Conservation (phyloP, 2,113 vertebrate genomes). For the Otocyon megalotis region DNA sequence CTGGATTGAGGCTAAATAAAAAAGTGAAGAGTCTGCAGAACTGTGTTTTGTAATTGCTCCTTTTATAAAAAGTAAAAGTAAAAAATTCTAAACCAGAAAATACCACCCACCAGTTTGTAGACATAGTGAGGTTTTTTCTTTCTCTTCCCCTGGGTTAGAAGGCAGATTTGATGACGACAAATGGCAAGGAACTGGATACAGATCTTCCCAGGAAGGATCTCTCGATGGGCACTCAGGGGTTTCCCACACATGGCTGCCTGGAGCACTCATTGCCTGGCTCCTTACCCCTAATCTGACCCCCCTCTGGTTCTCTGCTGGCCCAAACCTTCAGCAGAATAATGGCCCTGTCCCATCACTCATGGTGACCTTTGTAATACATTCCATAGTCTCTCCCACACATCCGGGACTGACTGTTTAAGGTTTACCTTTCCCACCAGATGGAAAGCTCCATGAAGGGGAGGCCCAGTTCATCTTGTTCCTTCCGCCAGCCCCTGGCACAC, state of each 20-base stretch:
- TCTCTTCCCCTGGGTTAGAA: background rate
- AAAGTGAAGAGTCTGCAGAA: background rate
- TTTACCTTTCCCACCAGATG: background rate
- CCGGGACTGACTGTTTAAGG: background rate
- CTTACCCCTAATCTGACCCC: background rate
- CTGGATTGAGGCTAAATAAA: background rate
- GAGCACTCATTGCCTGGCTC: background rate
- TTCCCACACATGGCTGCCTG: background rate
- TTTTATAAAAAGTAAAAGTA: background rate
- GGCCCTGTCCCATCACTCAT: fast-evolving
- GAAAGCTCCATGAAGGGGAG: background rate
- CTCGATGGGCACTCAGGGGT: background rate
- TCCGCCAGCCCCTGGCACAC: fast-evolving
- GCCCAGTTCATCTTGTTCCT: background rate
- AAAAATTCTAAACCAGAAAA: conserved; percentile 3
- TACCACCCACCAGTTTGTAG: background rate
- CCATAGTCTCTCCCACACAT: background rate
- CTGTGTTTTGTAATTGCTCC: background rate
- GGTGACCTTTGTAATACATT: background rate
- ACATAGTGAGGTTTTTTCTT: background rate
- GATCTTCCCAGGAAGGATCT: background rate
- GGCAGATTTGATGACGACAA: background rate
- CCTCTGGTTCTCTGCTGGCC: background rate
- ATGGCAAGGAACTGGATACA: background rate
- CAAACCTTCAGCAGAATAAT: background rate